A percentile compares a stretch with the other conserved stretches of the same genome.
Evolutionary conservation across 2,113 vertebrate species (phyloP).

Genomic region (Sclerurus mexicanus): DNA sequence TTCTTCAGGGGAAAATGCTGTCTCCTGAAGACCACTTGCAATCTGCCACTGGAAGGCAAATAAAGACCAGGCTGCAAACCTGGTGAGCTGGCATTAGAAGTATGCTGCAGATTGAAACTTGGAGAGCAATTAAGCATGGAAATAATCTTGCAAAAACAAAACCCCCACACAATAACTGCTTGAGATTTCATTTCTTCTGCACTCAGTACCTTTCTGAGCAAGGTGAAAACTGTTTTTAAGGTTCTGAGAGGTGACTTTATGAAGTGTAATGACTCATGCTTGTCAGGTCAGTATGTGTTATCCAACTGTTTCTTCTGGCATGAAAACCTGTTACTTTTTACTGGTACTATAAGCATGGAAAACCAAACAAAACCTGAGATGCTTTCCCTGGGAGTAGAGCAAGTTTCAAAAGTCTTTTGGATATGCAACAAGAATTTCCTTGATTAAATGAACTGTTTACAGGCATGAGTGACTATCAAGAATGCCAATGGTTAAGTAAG

Average conservation of each 20-base stretch:
- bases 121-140: neutral
- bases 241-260: neutral
- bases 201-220: neutral
- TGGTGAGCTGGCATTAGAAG: neutral
- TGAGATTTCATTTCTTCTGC: neutral
- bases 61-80: neutral
- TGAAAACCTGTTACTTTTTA: conserved; percentile 14
- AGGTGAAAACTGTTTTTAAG: neutral
- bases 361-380: conserved; percentile 1
- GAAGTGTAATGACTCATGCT: neutral
- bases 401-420: neutral
- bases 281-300: neutral
- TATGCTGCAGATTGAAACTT: neutral
- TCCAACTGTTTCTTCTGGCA: conserved; percentile 22
- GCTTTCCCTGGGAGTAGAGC: neutral
- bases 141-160: neutral
- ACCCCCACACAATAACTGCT: neutral
- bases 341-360: neutral
- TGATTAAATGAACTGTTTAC: neutral
- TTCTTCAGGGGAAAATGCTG: neutral
- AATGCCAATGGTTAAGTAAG: neutral
- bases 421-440: neutral
- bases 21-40: neutral
- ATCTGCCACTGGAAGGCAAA: neutral
- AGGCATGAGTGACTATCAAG: neutral